Evolutionary conservation across 2,113 vertebrate species (phyloP).

Genomic region (Terrapene triunguis): DNA sequence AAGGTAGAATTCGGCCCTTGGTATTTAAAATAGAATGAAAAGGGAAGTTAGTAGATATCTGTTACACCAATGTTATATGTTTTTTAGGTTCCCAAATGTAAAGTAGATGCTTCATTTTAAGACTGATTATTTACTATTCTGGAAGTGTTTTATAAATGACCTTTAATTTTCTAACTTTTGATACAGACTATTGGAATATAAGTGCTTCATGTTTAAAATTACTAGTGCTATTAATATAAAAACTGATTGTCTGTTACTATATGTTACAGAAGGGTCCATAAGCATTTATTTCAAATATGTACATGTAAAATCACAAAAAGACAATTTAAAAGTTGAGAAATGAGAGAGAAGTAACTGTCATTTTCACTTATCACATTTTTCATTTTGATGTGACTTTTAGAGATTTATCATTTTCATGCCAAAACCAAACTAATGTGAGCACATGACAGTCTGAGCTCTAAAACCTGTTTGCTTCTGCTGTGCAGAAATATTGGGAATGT

Average conservation of each 20-base stretch:
- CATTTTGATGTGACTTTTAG: constrained; percentile 40
- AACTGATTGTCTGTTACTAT: constrained; percentile 34
- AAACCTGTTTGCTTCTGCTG: constrained; percentile 78
- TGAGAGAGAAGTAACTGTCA: constrained; percentile 11
- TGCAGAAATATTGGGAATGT: constrained; percentile 78
- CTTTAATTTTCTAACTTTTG: constrained; percentile 77
- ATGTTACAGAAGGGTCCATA: background rate
- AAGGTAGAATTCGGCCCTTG: background rate
- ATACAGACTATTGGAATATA: constrained; percentile 62
- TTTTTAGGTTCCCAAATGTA: background rate
- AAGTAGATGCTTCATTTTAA: constrained; percentile 25
- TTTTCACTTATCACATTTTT: constrained; percentile 38
- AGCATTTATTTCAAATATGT: constrained; percentile 10
- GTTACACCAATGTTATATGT: background rate
- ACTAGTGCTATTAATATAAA: constrained; percentile 43
- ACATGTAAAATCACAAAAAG: constrained; percentile 24
- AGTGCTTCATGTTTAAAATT: constrained; percentile 55
- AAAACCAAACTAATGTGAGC: constrained; percentile 73
- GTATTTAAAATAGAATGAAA: background rate
- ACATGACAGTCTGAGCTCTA: constrained; percentile 54
- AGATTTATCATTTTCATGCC: constrained; percentile 48
- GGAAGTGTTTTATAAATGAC: constrained; percentile 59
- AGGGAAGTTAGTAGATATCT: background rate
- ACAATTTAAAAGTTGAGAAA: constrained; percentile 23
- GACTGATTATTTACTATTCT: constrained; percentile 33